Evolutionary conservation across 2,113 vertebrate genomes (phyloP).

Genomic region (Saguinus midas): DNA sequence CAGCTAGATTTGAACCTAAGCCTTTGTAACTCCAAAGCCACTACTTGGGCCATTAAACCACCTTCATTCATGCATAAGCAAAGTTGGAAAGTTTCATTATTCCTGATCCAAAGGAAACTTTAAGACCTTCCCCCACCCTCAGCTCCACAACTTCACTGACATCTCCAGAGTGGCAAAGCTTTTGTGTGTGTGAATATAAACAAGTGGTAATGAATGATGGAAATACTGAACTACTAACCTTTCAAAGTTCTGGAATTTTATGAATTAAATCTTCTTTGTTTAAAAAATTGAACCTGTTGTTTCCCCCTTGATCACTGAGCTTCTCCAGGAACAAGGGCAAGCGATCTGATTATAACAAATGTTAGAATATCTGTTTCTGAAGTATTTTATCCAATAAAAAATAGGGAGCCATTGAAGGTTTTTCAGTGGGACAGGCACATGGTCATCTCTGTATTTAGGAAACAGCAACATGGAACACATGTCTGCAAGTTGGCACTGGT

Average conservation of each 20-base stretch:
- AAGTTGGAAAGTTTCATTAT: neutral
- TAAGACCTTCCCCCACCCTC: neutral
- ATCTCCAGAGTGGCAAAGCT: neutral
- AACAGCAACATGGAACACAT: neutral
- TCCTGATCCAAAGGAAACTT: neutral
- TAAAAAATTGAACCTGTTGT: neutral
- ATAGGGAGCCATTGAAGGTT: neutral
- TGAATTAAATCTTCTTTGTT: neutral
- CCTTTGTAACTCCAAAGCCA: neutral
- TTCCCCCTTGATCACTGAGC: neutral
- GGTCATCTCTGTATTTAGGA: neutral
- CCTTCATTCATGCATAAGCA: neutral
- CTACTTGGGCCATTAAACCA: neutral
- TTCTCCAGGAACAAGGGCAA: neutral
- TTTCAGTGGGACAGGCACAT: neutral
- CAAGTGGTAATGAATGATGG: fast-evolving
- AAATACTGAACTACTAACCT: neutral
- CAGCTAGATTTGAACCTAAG: neutral
- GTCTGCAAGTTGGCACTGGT: fast-evolving
- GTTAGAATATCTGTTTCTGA: neutral
- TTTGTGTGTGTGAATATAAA: neutral
- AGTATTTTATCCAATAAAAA: neutral
- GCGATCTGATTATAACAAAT: neutral
- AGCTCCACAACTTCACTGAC: neutral
- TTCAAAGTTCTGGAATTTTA: neutral